A percentile compares a stretch with the other conserved stretches of the same genome.
Conservation (phyloP, 2,888 invertebrate species). For the Cyrtodaria siliqua region DNA sequence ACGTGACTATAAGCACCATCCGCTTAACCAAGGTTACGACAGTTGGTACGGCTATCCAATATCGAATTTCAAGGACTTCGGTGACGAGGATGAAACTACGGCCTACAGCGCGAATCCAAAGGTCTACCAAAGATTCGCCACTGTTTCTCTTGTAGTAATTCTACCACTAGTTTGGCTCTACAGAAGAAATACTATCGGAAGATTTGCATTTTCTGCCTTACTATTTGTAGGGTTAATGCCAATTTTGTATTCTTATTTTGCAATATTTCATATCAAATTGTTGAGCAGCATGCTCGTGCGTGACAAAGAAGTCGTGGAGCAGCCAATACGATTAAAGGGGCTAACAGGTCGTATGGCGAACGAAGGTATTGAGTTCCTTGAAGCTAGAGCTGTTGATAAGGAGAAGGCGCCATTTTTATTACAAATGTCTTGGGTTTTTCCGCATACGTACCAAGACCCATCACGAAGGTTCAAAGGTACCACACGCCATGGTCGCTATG, state of each 20-base stretch:
- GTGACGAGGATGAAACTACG: too few species aligned
- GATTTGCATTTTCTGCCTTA: constrained; percentile 1
- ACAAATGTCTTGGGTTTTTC: constrained; percentile 88
- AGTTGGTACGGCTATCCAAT: constrained; percentile 85
- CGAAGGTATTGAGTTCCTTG: constrained; percentile 77
- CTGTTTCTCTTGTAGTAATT: background rate
- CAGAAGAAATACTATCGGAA: background rate
- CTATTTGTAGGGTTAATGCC: too few species aligned
- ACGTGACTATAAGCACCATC: constrained; percentile 83
- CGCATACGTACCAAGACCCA: constrained; percentile 90
- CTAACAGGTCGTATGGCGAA: constrained; percentile 79
- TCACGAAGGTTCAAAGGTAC: constrained; percentile 78
- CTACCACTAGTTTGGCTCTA: background rate
- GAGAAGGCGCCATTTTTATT: constrained; percentile 86
- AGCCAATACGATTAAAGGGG: constrained; percentile 85
- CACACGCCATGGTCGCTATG: constrained; percentile 86
- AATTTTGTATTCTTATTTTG: too few species aligned
- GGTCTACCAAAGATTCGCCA: too few species aligned
- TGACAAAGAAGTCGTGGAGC: constrained; percentile 86
- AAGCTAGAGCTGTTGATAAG: constrained; percentile 58
- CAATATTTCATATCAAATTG: background rate
- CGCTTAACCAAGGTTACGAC: constrained; percentile 85
- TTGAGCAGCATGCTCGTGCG: constrained; percentile 77
- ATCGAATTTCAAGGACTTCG: constrained; percentile 80
- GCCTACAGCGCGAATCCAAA: too few species aligned